A percentile compares a stretch with the other conserved stretches of the same genome.
Conservation (phyloP, 2,113 vertebrate genomes). For the Formicarius rufipectus region DNA sequence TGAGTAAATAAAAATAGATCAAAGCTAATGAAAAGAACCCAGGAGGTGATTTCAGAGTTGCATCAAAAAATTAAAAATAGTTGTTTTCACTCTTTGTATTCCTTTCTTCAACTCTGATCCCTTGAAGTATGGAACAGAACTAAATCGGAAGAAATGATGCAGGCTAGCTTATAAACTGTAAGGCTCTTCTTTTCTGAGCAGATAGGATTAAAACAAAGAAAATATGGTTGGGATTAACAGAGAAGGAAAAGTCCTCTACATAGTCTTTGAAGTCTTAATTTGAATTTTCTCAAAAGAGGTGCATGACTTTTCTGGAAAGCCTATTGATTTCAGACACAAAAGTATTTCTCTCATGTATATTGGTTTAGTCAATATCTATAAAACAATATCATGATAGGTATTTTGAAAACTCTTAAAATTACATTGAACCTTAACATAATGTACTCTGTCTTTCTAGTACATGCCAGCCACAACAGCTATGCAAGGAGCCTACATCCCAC, state of each 20-base stretch:
- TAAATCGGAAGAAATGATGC: neutral
- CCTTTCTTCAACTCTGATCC: neutral
- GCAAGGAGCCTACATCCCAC: slow-evolving; percentile 94
- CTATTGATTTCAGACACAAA: neutral
- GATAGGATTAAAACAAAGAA: neutral
- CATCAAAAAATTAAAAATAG: neutral
- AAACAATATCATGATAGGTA: neutral
- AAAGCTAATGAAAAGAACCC: neutral
- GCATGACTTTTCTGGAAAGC: neutral
- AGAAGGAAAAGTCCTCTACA: neutral
- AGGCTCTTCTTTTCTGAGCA: neutral
- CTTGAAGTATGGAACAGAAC: neutral
- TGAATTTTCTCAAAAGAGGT: neutral
- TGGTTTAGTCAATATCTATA: neutral
- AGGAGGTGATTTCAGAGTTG: neutral
- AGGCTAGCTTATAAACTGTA: neutral
- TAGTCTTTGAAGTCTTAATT: neutral
- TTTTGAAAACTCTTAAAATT: neutral
- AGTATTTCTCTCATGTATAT: neutral
- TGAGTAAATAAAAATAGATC: neutral
- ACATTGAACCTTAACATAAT: neutral
- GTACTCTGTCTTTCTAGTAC: slow-evolving; percentile 78
- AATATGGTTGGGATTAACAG: neutral
- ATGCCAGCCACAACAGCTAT: slow-evolving; percentile 92
- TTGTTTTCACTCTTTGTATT: neutral